Conservation (phyloP, 2,113 vertebrate genomes). For the Varanus komodoensis region DNA sequence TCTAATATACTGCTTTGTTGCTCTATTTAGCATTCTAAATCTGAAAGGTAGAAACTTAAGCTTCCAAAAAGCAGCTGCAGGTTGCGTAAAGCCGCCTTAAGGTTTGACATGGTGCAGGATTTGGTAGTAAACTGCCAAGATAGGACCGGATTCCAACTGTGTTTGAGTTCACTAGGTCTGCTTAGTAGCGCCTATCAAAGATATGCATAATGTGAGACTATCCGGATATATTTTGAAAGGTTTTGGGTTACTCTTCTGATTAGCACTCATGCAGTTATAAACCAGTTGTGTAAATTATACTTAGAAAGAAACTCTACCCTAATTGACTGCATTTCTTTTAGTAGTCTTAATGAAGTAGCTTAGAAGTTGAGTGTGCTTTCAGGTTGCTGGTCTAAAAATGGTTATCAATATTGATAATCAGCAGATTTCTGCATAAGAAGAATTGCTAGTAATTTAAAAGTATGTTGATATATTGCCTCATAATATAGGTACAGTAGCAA, state of each 20-base stretch:
- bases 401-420: not conserved
- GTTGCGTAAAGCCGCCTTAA: rapidly evolving
- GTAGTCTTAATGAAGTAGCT: conserved; percentile 21
- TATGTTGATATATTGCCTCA: too few species aligned
- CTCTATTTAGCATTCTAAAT: not conserved
- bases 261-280: not conserved
- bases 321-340: not conserved
- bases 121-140: conserved; percentile 15
- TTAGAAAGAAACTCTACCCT: not conserved
- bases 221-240: not conserved
- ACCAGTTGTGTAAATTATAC: conserved; percentile 9
- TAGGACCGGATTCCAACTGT: not conserved
- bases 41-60: not conserved
- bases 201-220: not conserved
- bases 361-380: conserved; percentile 34
- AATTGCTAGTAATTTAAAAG: too few species aligned
- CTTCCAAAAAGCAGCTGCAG: not conserved
- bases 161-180: not conserved
- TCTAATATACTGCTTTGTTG: not conserved
- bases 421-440: too few species aligned
- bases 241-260: not conserved
- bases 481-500: too few species aligned
- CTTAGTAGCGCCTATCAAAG: not conserved
- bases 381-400: not conserved
- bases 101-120: rapidly evolving